These are phyloP conservation scores for Lasioglossum baleicum DNA, from an alignment of 1,140 invertebrate species.

Conservation along the genomic window DNA sequence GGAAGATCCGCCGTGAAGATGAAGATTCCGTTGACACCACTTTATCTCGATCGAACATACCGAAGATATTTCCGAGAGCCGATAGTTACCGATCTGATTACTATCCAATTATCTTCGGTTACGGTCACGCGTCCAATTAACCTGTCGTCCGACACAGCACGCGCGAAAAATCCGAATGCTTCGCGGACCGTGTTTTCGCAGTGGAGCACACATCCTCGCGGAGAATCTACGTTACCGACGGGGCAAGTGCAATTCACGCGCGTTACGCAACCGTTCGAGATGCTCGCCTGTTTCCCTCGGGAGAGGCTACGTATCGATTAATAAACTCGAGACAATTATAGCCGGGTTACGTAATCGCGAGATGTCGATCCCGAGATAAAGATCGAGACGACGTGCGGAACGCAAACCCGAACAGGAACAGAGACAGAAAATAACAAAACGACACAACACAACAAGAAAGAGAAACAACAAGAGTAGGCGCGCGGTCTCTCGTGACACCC, in stretches of 20 bases:
- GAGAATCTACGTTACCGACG: slow-evolving; percentile 47
- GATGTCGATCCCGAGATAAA: background rate
- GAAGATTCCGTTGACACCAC: background rate
- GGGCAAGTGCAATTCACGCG: slow-evolving; percentile 49
- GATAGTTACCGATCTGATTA: too few species aligned
- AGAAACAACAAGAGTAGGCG: background rate
- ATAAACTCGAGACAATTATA: slow-evolving; percentile 30
- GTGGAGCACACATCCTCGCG: background rate
- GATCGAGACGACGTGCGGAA: background rate
- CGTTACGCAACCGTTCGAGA: slow-evolving; percentile 43
- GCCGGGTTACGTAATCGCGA: slow-evolving; percentile 21
- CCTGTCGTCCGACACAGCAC: slow-evolving; percentile 28
- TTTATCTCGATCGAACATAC: background rate
- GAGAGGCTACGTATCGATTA: slow-evolving; percentile 21
- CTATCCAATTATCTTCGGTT: background rate
- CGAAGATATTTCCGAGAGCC: background rate
- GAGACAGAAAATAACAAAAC: too few species aligned
- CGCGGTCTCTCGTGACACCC: background rate
- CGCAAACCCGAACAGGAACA: too few species aligned
- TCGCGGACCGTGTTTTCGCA: background rate
- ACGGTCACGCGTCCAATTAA: slow-evolving; percentile 14
- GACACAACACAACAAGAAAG: background rate
- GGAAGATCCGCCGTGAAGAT: background rate
- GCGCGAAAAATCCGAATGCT: slow-evolving; percentile 9
- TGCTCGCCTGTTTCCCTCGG: slow-evolving; percentile 1